Evolutionary conservation across 2,888 invertebrate species (phyloP).

Genomic region (Tupiocoris notatus): DNA sequence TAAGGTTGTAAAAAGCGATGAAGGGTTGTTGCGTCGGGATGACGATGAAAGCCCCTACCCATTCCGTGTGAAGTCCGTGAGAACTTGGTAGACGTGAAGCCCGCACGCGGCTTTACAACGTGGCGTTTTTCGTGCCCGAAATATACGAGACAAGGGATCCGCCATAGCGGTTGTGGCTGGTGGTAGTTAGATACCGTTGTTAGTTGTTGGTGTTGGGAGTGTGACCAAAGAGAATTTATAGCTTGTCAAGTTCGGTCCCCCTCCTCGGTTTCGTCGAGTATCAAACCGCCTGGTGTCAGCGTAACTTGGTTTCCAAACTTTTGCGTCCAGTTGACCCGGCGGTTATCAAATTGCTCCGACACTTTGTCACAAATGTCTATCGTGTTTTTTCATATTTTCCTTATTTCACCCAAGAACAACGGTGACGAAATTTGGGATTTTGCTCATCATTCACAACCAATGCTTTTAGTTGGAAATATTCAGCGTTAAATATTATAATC

Average conservation of each 20-base stretch:
- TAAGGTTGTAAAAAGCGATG: background rate
- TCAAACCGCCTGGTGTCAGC: background rate
- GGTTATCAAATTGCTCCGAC: background rate
- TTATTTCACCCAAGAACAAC: no score
- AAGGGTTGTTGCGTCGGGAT: background rate
- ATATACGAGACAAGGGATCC: background rate
- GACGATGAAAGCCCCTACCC: constrained; percentile 9
- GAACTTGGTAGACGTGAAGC: no score
- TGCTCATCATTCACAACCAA: no score
- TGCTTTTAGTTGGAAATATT: no score
- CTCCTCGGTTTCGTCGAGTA: background rate
- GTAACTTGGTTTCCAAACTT: background rate
- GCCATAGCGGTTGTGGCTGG: background rate
- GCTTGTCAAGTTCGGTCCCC: background rate
- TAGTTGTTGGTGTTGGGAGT: background rate
- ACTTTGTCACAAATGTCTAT: background rate
- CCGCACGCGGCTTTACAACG: background rate
- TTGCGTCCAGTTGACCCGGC: background rate
- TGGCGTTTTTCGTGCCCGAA: background rate
- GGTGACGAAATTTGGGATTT: no score
- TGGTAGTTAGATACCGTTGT: background rate
- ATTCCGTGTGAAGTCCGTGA: no score
- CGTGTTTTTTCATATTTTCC: background rate
- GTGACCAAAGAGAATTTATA: background rate
- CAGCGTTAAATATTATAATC: no score